Evolutionary conservation across 2,797 vertebrate genomes (phyloP), one percentile per base, ranked within the genome.

Genomic region (Sternarchorhynchus goeldii): DNA sequence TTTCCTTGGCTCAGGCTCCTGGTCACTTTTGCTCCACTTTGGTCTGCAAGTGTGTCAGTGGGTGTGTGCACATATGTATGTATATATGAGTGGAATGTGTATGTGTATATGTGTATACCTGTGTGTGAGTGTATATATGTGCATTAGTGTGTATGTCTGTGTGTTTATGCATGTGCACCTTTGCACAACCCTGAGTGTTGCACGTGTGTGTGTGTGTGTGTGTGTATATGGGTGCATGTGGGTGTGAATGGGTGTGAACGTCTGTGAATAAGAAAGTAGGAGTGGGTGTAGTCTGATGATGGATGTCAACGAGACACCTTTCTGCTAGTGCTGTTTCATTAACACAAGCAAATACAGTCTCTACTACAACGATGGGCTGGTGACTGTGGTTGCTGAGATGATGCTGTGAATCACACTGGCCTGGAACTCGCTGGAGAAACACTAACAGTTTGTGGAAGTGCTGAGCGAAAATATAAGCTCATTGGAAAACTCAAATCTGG

Each of bases 1-100:
- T 90, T 89, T 83, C 31, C 29, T 88, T 88, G 85, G 87, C 81
- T 83, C 64, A 53, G 53, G 5, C 18, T 25, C 53, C 63, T 63
- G 64, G 69, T 65, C 55, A 72, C 74, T 36, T 75, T 75, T 67
- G 53, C 70, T 72, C n/a, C 69, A 55, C 62, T 75, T 77, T 31
- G 50, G 73, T 67, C 32, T 75, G 34, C 68, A 36, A 32, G 57
- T 17, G 32, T 29, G 41, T n/a, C 18, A 55, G 39, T 69, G 57
- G 71, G 57, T 79, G 50, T 53, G 69, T 63, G 67, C 59, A 56
- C n/a, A 20, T 34, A n/a, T 34, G 71, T 55, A 14, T 8, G 36
- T 32, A 31, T 72, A 53, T 57, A 16, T 71, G 14, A 32, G 16
- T 57, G 55, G 25, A 25, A 25, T 1, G 25, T 25, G 25, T 25